Base-by-base conservation (phyloP, 1,140 invertebrate species). In the Psix sp. region DNA sequence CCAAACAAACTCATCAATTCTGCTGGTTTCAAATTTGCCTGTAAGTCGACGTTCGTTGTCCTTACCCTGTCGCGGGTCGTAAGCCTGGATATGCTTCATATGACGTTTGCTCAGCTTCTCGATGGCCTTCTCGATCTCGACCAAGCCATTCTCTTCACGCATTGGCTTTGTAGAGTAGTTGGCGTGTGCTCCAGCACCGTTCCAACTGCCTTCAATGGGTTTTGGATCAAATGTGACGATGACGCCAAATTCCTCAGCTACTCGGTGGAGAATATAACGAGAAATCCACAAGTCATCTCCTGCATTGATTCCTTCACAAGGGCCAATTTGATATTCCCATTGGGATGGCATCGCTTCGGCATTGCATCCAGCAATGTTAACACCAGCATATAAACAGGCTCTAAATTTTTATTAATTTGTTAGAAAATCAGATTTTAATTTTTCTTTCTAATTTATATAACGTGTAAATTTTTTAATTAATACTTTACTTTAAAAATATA, bases 341-440 rank as follows among this genome's bases (percentile, higher is more conserved):
- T 96, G 95, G 15, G 94, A 93, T 3, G 95, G 95, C 92, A 97
- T 97, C 5, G 97, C 96, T 83, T 98, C 97, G 1, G 96, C 96
- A 82, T 98, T 98, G 10, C 93, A 95, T 13, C 97, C 97, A 49
- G 93, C 91, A 56, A 99, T 93, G 36, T 94, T 92, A 29, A 98
- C 90, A 9, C 96, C 97, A 48, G 96, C 94, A 81, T 95, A 98
- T 1, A 98, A 88, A 80, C 95, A 96, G 11, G 91, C 91, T 7
- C 88, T 76, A 15, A n/a, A n/a, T n/a, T n/a, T n/a, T n/a, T n/a
- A n/a, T n/a, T n/a, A n/a, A n/a, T n/a, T n/a, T n/a, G n/a, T n/a
- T n/a, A n/a, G n/a, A n/a, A n/a, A n/a, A n/a, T n/a, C n/a, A n/a
- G n/a, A n/a, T n/a, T n/a, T n/a, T n/a, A n/a, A n/a, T n/a, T n/a